Evolutionary conservation across 1,140 invertebrate genomes (phyloP), one percentile per base, ranked within the genome.

Genomic region (Drosophila rhopaloa): DNA sequence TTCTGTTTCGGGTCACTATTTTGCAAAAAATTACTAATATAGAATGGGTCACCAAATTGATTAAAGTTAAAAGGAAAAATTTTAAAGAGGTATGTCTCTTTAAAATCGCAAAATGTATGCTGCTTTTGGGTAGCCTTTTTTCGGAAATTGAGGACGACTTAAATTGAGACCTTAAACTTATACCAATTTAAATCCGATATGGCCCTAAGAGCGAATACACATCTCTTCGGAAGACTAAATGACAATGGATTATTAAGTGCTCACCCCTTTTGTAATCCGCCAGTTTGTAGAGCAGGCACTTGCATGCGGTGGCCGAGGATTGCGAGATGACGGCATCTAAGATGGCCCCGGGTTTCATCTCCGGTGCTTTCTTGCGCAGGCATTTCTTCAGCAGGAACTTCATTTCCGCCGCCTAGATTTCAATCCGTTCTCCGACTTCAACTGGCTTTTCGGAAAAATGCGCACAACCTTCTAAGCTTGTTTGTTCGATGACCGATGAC

Each of bases 241-340:
- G 7, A 32, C 7, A 32, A 24, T 44, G 14, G 10, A 24, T 46
- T 8, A 32, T 32, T 32, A 6, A 8, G 29, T 32, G 8, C 66
- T 79, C 78, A 94, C 94, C 97, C 93, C 97, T 97, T 90, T 98
- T 97, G 91, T 97, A 98, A 93, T 98, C 97, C 6, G 97, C 97
- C 47, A 98, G 92, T 89, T 96, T 95, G 81, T 98, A 98, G 0
- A 98, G 93, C 2, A 97, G 93, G 85, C 96, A 97, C 78, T 97
- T 96, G 90, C 97, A 96, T 85, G 97, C 95, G 75, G 95, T 96
- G 47, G 95, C 96, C 41, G 94, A 96, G 5, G 95, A 96, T 92
- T 97, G 96, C 14, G 95, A 98, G 91, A 97, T 97, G 76, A 98
- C 97, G 24, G 96, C 93, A 91, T 98, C 97, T 66, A 98, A 94